Evolutionary conservation across 2,113 vertebrate species (phyloP), one percentile per base, ranked within the genome.

Genomic region (Pelodiscus sinensis): DNA sequence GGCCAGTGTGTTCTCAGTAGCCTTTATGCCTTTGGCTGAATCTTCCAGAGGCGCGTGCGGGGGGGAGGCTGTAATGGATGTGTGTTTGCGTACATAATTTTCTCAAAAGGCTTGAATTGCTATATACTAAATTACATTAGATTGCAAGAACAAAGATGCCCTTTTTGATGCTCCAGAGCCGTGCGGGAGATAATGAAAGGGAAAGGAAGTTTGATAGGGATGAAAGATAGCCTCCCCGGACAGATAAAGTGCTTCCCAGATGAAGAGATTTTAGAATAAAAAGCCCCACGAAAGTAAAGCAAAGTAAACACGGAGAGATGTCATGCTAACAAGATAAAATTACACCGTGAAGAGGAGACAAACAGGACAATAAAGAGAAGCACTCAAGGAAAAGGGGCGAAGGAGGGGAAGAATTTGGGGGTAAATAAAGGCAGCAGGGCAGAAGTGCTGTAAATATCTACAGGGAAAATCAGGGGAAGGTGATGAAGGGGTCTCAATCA

Each of bases 121-220:
- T 85, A 3, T 24, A 51, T 91, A 92, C 0, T 24, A 94, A 96
- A 96, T 96, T 90, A 81, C 85, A 44, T 84, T 79, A 94, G 93
- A 96, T 95, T 95, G 95, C 88, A 62, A 90, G 96, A 95, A 95
- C 95, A 97, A 97, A 97, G 97, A 97, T 95, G 95, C 93, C 94
- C 96, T 95, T 96, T 52, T 95, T 91, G 96, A 96, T 94, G 95
- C 94, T 96, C 94, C 56, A 71, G 57, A 90, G 94, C 90, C 62
- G 88, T 87, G 9, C 89, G 92, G 94, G 89, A 96, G 96, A 96
- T 97, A 97, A 97, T 97, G 95, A 96, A 97, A 97, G 95, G 94
- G 82, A 96, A 94, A 92, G 89, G 94, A 90, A 93, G 95, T 92
- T 94, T 3, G 96, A 95, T 96, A 96, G 96, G 96, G 97, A 96